Conservation (phyloP, 1,140 invertebrate genomes). For the Formica exsecta region DNA sequence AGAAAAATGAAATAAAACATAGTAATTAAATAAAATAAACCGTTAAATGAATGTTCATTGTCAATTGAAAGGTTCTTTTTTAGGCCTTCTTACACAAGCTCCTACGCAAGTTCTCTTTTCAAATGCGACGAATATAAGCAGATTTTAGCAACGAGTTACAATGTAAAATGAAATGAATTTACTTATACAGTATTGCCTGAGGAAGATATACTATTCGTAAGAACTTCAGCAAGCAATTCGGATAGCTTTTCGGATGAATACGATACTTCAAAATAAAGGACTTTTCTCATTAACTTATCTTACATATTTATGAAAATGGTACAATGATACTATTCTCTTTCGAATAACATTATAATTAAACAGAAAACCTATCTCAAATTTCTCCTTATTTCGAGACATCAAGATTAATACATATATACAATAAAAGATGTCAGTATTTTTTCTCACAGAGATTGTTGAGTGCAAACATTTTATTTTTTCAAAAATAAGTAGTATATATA, state of each 20-base stretch:
- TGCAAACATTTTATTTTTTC: not conserved
- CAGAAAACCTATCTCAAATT: not conserved
- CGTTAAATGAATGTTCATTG: not conserved
- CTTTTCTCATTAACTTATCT: not conserved
- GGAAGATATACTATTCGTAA: not conserved
- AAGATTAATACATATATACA: not conserved
- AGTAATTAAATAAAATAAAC: not conserved
- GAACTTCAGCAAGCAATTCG: conserved; percentile 10
- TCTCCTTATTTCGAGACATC: not conserved
- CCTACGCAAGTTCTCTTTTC: not conserved
- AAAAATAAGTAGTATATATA: not conserved
- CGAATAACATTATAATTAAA: not conserved
- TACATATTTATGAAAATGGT: not conserved
- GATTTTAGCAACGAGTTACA: conserved; percentile 1
- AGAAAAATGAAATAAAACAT: no score
- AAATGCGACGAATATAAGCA: not conserved
- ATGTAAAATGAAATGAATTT: conserved; percentile 32
- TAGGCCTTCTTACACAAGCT: not conserved
- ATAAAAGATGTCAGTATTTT: not conserved
- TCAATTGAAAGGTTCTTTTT: not conserved
- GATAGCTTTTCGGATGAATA: conserved; percentile 12
- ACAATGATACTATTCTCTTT: not conserved
- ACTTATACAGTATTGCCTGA: not conserved
- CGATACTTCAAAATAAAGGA: conserved; percentile 14
- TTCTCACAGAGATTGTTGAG: not conserved